Conservation (phyloP, 2,113 vertebrate species). For the Zosterops lateralis region DNA sequence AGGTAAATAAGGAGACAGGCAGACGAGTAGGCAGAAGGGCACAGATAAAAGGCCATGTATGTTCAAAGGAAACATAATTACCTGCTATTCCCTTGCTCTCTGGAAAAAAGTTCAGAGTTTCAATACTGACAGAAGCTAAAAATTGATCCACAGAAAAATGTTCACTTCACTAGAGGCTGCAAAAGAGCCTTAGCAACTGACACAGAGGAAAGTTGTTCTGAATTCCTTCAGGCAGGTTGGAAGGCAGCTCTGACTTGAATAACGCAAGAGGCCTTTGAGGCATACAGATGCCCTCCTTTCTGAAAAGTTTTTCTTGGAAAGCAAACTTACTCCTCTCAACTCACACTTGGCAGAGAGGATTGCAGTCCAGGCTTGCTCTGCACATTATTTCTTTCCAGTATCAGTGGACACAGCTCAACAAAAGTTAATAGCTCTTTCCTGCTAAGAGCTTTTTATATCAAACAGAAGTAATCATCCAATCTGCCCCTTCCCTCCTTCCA, state of each 20-base stretch:
- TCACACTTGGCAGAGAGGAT: slow-evolving; percentile 34
- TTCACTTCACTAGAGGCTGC: slow-evolving; percentile 66
- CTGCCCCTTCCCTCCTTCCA: neutral
- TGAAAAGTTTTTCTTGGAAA: slow-evolving; percentile 66
- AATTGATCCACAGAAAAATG: slow-evolving; percentile 65
- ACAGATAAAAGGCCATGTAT: slow-evolving; percentile 52
- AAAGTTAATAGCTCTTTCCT: slow-evolving; percentile 1
- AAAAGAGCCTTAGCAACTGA: slow-evolving; percentile 52
- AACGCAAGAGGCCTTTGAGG: slow-evolving; percentile 63
- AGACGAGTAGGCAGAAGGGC: slow-evolving; percentile 32
- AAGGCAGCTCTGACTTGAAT: slow-evolving; percentile 67
- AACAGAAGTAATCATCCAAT: neutral
- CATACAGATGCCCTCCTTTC: slow-evolving; percentile 68
- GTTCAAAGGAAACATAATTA: slow-evolving; percentile 65
- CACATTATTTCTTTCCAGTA: neutral
- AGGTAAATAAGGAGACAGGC: slow-evolving; percentile 47
- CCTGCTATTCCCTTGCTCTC: slow-evolving; percentile 57
- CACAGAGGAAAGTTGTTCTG: slow-evolving; percentile 66
- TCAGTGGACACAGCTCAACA: slow-evolving; percentile 23
- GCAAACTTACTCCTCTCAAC: slow-evolving; percentile 43
- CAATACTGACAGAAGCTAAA: slow-evolving; percentile 60
- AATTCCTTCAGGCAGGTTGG: slow-evolving; percentile 71
- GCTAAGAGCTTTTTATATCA: neutral
- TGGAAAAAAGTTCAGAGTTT: slow-evolving; percentile 62
- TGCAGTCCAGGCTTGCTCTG: neutral